A percentile compares a stretch with the other conserved stretches of the same genome.
These are phyloP conservation scores for Gracilinanus agilis DNA, from an alignment of 2,113 vertebrate species.

Conservation along the genomic window DNA sequence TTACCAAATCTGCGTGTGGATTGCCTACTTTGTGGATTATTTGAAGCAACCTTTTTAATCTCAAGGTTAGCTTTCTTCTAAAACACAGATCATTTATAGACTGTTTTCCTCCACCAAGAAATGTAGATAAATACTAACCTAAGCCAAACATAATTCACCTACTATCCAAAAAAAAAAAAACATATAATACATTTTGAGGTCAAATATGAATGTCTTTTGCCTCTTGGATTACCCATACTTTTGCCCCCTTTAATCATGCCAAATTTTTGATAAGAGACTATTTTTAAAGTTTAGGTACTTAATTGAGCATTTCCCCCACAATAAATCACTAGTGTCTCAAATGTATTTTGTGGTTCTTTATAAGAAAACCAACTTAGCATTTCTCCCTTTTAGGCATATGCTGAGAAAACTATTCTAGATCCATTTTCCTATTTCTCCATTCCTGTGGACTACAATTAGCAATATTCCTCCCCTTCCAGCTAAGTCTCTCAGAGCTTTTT, in stretches of 20 bases:
- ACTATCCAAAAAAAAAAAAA: not conserved
- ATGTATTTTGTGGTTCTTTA: not conserved
- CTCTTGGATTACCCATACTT: not conserved
- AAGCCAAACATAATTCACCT: not conserved
- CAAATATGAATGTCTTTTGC: not conserved
- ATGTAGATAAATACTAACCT: not conserved
- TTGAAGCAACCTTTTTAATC: slow-evolving; percentile 40
- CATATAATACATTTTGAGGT: not conserved
- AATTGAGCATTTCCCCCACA: not conserved
- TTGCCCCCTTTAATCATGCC: not conserved
- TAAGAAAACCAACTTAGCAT: slow-evolving; percentile 39
- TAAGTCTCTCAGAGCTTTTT: not conserved
- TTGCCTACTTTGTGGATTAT: slow-evolving; percentile 40
- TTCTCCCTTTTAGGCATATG: not conserved
- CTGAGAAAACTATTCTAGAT: not conserved
- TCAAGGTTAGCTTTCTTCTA: slow-evolving; percentile 4
- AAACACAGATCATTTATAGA: slow-evolving; percentile 21
- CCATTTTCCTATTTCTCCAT: slow-evolving; percentile 9
- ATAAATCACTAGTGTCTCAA: slow-evolving; percentile 16
- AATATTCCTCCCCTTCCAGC: not conserved
- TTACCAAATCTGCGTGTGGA: not conserved
- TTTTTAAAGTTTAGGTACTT: slow-evolving; percentile 47
- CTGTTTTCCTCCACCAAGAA: slow-evolving; percentile 27
- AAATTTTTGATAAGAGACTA: not conserved
- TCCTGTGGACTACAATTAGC: not conserved